Percentiles rank a stretch among this genome's conserved stretches.
These are phyloP conservation scores for Eupeodes latifasciatus DNA, from an alignment of 2,888 invertebrate genomes.

Conservation along the genomic window DNA sequence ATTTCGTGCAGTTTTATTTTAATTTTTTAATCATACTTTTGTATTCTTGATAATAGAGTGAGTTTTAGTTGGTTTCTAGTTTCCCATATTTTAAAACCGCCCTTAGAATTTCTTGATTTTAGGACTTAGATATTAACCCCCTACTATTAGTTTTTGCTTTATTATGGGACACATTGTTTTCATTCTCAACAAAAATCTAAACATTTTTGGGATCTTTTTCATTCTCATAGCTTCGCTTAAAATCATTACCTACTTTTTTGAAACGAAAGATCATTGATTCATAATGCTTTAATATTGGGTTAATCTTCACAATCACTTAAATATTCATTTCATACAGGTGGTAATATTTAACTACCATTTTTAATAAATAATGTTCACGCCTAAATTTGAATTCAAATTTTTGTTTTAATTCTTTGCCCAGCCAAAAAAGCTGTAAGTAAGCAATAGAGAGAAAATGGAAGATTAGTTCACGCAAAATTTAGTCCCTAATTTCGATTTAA, in stretches of 20 bases:
- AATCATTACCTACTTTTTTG: not conserved
- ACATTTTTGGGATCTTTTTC: not conserved
- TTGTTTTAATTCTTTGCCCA: too few species aligned
- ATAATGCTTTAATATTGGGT: not conserved
- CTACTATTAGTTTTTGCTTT: constrained; percentile 1
- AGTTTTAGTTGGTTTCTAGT: not conserved
- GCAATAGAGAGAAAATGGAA: too few species aligned
- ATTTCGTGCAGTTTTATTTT: constrained; percentile 32
- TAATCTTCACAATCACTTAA: not conserved
- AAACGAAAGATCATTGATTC: not conserved
- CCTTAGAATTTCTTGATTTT: not conserved
- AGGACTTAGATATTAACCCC: not conserved
- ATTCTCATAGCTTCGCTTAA: constrained; percentile 15
- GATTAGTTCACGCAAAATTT: too few species aligned
- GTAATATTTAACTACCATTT: too few species aligned
- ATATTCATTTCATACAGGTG: too few species aligned
- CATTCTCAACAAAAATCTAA: not conserved
- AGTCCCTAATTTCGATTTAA: too few species aligned
- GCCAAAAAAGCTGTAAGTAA: too few species aligned
- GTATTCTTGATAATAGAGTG: constrained; percentile 17
- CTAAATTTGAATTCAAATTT: too few species aligned
- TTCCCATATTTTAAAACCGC: not conserved
- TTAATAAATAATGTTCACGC: too few species aligned
- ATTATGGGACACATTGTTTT: not conserved
- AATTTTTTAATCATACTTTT: constrained; percentile 45